A percentile compares a stretch with the other conserved stretches of the same genome.
phyloP scores from a whole-genome alignment of 2,888 invertebrate genomes.

The Agrenia bidenticulata region DNA sequence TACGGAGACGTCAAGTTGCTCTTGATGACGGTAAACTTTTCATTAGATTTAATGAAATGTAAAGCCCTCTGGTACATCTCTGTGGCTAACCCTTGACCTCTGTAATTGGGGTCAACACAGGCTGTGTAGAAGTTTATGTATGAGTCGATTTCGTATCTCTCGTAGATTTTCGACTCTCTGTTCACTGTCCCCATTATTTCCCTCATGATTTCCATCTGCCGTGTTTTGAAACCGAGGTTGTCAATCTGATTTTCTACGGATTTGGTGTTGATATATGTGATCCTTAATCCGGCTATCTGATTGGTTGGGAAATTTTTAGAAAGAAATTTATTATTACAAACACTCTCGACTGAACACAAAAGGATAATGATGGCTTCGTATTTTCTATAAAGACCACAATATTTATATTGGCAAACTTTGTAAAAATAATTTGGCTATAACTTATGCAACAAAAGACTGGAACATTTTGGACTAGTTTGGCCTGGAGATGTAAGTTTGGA shows the following conservation, averaged over 20 bases:
- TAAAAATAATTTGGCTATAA: too few relatives aligned
- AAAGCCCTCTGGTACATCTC: slow-evolving; percentile 13
- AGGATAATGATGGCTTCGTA: neutral
- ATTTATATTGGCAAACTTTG: too few relatives aligned
- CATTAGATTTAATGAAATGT: neutral
- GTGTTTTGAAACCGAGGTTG: slow-evolving; percentile 14
- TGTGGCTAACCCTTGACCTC: slow-evolving; percentile 12
- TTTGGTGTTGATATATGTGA: slow-evolving; percentile 5
- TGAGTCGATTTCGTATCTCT: slow-evolving; percentile 2
- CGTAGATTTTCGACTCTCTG: neutral
- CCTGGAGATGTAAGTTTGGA: too few relatives aligned
- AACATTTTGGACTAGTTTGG: too few relatives aligned
- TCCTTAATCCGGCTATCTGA: slow-evolving; percentile 13
- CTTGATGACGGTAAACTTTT: neutral
- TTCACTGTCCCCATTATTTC: slow-evolving; percentile 18
- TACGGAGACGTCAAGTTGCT: slow-evolving; percentile 15
- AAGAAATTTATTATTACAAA: neutral
- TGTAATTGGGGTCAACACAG: slow-evolving; percentile 12
- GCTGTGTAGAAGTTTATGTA: slow-evolving; percentile 14
- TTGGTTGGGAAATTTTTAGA: too few relatives aligned
- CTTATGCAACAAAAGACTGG: too few relatives aligned
- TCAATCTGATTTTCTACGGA: neutral
- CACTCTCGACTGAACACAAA: neutral
- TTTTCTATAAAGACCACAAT: neutral
- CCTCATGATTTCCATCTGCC: slow-evolving; percentile 21